Evolutionary conservation across 2,113 vertebrate species (phyloP).

Genomic region (Xiphorhynchus elegans): DNA sequence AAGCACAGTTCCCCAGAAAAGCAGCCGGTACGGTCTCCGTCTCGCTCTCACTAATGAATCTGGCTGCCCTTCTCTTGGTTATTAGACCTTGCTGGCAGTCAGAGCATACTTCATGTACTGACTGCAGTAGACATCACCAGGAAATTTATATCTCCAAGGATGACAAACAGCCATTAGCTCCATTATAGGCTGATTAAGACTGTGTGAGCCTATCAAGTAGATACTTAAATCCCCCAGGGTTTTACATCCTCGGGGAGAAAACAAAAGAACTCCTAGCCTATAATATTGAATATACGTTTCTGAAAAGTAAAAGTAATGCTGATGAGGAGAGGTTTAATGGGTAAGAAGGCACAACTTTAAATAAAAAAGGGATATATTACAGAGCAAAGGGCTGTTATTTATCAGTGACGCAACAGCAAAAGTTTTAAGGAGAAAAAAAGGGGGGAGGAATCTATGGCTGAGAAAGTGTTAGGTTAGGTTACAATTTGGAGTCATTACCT

Average conservation of each 20-base stretch:
- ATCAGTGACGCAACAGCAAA: constrained; percentile 24
- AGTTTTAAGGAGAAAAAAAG: constrained; percentile 36
- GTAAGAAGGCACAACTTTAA: constrained; percentile 35
- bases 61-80: constrained; percentile 74
- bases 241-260: constrained; percentile 70
- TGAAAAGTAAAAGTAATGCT: constrained; percentile 24
- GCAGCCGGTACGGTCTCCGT: background rate
- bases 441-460: background rate
- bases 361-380: constrained; percentile 34
- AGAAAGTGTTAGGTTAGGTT: background rate
- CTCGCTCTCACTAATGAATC: constrained; percentile 60
- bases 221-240: constrained; percentile 74
- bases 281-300: constrained; percentile 42
- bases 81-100: constrained; percentile 79
- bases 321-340: constrained; percentile 30
- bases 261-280: constrained; percentile 60
- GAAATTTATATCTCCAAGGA: constrained; percentile 87
- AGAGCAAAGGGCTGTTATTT: constrained; percentile 25
- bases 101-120: constrained; percentile 75
- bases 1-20: constrained; percentile 61
- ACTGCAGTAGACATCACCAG: constrained; percentile 82
- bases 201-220: constrained; percentile 80
- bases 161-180: constrained; percentile 88
- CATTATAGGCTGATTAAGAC: constrained; percentile 84
- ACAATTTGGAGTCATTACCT: constrained; percentile 4